Conservation (phyloP, 2,888 invertebrate species). For the Hypomecis punctinalis region DNA sequence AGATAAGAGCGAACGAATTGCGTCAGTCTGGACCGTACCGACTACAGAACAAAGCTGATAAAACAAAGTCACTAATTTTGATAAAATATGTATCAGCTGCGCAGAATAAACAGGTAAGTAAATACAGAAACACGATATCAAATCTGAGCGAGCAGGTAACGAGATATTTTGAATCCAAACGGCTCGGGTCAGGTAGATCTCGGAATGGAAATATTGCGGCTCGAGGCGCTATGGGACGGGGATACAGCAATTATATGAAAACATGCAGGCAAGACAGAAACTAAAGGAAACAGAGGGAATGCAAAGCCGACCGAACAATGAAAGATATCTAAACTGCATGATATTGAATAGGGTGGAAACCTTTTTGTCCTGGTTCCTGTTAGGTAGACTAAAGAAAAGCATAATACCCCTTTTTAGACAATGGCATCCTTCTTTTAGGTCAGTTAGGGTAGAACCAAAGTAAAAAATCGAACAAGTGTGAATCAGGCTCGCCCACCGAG, state of each 20-base stretch:
- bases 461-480: too few relatives aligned
- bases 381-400: too few relatives aligned
- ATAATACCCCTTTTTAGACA: too few relatives aligned
- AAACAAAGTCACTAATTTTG: slow-evolving; percentile 17
- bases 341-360: too few relatives aligned
- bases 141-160: slow-evolving; percentile 30
- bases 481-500: too few relatives aligned
- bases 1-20: slow-evolving; percentile 36
- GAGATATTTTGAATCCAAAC: slow-evolving; percentile 27
- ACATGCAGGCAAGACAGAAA: slow-evolving; percentile 22
- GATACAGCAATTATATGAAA: slow-evolving; percentile 18
- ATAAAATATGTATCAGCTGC: slow-evolving; percentile 21
- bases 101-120: slow-evolving; percentile 2
- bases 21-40: slow-evolving; percentile 18
- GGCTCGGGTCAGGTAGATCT: slow-evolving; percentile 25
- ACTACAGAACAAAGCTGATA: slow-evolving; percentile 15
- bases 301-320: too few relatives aligned
- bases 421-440: too few relatives aligned
- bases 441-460: too few relatives aligned
- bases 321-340: too few relatives aligned
- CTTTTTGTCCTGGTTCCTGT: too few relatives aligned
- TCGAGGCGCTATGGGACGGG: slow-evolving; percentile 11
- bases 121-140: background rate
- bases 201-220: slow-evolving; percentile 9
- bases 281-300: slow-evolving; percentile 19